phyloP scores from a whole-genome alignment of 2,888 invertebrate species.

The Marronus borbonicus region DNA sequence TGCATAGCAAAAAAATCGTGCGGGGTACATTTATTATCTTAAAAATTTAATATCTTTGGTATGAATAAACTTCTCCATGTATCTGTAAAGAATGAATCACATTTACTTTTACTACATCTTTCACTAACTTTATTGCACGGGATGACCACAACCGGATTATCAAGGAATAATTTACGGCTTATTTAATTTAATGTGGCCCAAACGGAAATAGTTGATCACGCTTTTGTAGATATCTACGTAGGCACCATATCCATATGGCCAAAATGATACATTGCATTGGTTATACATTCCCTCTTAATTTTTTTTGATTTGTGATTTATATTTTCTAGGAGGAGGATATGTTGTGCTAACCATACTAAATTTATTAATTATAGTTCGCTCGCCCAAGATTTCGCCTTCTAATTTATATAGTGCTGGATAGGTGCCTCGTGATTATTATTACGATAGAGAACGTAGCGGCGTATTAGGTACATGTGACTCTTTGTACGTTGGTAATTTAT shows the following conservation, averaged over 20 bases:
- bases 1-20: no score
- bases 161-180: conserved; percentile 24
- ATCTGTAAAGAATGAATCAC: no score
- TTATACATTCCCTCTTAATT: conserved; percentile 5
- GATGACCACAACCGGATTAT: conserved; percentile 7
- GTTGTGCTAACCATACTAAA: conserved; percentile 55
- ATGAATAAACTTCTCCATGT: no score
- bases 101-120: neutral
- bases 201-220: conserved; percentile 29
- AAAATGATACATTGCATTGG: conserved; percentile 25
- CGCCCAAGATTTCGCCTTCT: conserved; percentile 54
- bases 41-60: no score
- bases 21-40: no score
- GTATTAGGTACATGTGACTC: conserved; percentile 30
- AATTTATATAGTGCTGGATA: conserved; percentile 57
- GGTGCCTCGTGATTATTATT: conserved; percentile 53
- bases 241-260: conserved; percentile 17
- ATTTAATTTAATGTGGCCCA: conserved; percentile 33
- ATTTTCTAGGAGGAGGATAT: conserved; percentile 38
- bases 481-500: conserved; percentile 33
- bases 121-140: neutral
- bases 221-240: conserved; percentile 29
- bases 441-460: conserved; percentile 35
- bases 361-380: conserved; percentile 59
- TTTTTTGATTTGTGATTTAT: conserved; percentile 42